Evolutionary conservation across 2,797 vertebrate genomes (phyloP), one percentile per base, ranked within the genome.

Genomic region (Sebastiscus tertius): DNA sequence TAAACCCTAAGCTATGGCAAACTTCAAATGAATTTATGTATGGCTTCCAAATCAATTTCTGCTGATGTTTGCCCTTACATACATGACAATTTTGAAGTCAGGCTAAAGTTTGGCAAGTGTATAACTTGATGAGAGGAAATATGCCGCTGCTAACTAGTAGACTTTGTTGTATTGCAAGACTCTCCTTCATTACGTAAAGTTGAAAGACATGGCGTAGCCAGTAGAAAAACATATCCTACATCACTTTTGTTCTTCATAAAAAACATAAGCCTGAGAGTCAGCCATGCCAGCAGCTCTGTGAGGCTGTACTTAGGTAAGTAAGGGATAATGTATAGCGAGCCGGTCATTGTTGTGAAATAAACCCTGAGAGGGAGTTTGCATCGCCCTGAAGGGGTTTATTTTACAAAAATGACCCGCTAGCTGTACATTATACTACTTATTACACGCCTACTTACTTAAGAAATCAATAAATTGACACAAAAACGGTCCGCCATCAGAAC

Each of bases 11-110:
- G 39, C 64, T 20, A 55, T 59, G 56, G 54, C 9, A 69, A 72
- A 79, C 74, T 31, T 65, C 63, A 80, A 63, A 62, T 70, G 0
- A 20, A 69, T 83, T 72, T 54, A 86, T 34, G 42, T 27, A 46
- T 26, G 65, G 58, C 54, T 82, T 77, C 27, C 39, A 81, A 72
- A 66, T 75, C 8, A 16, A 31, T 70, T 60, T 72, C 20, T 75
- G 42, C 68, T 64, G 22, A 87, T 67, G 61, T 27, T 46, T 72
- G 26, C 29, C 58, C 10, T 83, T 46, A 46, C 42, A 77, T 63
- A 60, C 18, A 61, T 66, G 56, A 13, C 27, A 29, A 62, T 7
- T 71, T 7, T 68, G n/a, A 72, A 61, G 22, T 65, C n/a, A 69
- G 16, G n/a, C 4, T 46, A 67, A 8, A 27, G 12, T 46, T 46